Evolutionary conservation across 2,113 vertebrate species (phyloP), one percentile per base, ranked within the genome.

Genomic region (Puntigrus tetrazona): DNA sequence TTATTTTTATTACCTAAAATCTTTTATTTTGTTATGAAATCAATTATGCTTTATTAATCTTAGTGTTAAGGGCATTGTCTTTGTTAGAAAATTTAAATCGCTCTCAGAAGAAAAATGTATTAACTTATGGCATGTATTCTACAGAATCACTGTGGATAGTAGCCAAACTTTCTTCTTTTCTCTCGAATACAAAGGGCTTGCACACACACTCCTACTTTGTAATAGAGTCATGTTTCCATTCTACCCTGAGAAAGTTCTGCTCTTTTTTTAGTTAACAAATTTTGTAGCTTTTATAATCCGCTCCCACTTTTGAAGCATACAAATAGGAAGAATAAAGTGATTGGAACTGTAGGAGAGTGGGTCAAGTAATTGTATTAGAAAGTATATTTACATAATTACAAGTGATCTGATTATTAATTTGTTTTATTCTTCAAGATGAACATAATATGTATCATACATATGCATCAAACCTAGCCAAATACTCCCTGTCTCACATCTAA

Each of bases 151-250:
- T 70, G 25, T 85, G 78, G 14, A 63, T 20, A 41, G 38, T 50
- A 57, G 50, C 52, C 22, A 45, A 36, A 67, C 61, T 70, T 83
- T 83, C 20, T 85, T 63, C 36, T 85, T 61, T 63, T 85, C 82
- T 76, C 74, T 74, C 52, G 59, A 88, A 89, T 77, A 87, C 86
- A 88, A 84, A 88, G 67, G 81, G 83, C 69, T 85, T 89, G 79
- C 84, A 2, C 13, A 82, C 80, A 65, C 38, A n/a, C 31, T 3
- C 41, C 16, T 92, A 31, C 90, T 94, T 92, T 92, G 92, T 90
- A 93, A 90, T 88, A 89, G 90, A 88, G 89, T 92, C 91, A 92
- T 91, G 92, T 88, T 90, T 16, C 59, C 69, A 73, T 81, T 88
- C 88, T 74, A 78, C 82, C 87, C 82, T 91, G 91, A 91, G 92